These are phyloP conservation scores for Agonopterix alstromeriana DNA, from an alignment of 2,888 invertebrate species.

Conservation along the genomic window DNA sequence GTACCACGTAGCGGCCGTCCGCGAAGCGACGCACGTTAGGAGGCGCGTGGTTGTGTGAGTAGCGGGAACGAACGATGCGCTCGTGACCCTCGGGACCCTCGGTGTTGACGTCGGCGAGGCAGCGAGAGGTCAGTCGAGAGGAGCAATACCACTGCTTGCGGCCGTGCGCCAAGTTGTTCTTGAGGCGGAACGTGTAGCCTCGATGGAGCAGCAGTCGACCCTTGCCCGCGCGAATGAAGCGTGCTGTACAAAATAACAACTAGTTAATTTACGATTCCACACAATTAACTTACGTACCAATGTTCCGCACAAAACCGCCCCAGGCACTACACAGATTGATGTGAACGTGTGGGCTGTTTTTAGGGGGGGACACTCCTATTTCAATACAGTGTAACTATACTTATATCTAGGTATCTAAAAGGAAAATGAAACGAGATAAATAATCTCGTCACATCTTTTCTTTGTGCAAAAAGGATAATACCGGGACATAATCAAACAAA, in stretches of 20 bases:
- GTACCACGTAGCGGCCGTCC: conserved; percentile 68
- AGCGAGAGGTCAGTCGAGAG: conserved; percentile 65
- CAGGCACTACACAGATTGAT: too few species aligned
- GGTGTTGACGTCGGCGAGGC: conserved; percentile 68
- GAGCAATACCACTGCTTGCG: conserved; percentile 74
- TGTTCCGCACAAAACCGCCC: too few species aligned
- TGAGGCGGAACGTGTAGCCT: conserved; percentile 69
- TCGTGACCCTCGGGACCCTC: conserved; percentile 71
- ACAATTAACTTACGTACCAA: background rate
- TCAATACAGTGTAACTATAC: background rate
- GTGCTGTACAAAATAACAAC: conserved; percentile 33
- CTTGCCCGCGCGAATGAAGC: conserved; percentile 69
- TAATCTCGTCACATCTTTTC: background rate
- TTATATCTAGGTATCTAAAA: background rate
- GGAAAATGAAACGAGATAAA: background rate
- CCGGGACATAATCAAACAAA: background rate
- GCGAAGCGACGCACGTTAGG: conserved; percentile 70
- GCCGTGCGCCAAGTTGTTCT: conserved; percentile 70
- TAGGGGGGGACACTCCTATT: too few species aligned
- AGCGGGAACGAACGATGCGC: conserved; percentile 68
- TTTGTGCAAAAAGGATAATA: background rate
- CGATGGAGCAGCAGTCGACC: conserved; percentile 64
- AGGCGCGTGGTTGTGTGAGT: conserved; percentile 69
- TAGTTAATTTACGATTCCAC: background rate
- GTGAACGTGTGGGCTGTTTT: too few species aligned